A percentile compares a stretch with the other conserved stretches of the same genome.
phyloP scores from a whole-genome alignment of 2,797 vertebrate genomes.

The Sebastes oblongus region DNA sequence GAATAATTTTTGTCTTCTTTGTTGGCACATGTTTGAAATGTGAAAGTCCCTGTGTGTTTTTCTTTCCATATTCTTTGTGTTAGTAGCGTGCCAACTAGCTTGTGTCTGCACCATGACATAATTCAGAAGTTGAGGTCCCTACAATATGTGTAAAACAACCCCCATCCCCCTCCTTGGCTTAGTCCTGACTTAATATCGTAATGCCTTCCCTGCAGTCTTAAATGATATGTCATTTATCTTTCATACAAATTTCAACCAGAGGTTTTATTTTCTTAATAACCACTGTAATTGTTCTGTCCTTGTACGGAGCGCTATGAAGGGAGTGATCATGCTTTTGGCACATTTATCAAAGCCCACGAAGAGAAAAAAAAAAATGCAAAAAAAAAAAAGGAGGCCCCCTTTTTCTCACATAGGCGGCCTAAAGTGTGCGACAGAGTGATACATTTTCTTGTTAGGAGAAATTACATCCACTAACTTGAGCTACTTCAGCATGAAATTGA shows the following conservation, averaged over 20 bases:
- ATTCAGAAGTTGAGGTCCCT: conserved; percentile 41
- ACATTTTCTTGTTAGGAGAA: conserved; percentile 99
- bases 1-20: conserved; percentile 26
- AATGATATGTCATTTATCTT: conserved; percentile 76
- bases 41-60: conserved; percentile 19
- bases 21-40: conserved; percentile 40
- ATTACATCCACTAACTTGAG: conserved; percentile 99
- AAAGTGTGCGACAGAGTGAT: conserved; percentile 96
- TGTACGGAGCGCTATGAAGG: conserved; percentile 81
- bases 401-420: conserved; percentile 85
- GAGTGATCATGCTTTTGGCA: conserved; percentile 85
- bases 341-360: conserved; percentile 88
- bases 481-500: conserved; percentile 99
- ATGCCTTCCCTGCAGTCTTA: conserved; percentile 48
- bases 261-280: conserved; percentile 80
- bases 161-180: conserved; percentile 6
- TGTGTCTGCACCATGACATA: conserved; percentile 13
- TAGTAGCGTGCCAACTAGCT: neutral
- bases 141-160: conserved; percentile 30
- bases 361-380: conserved; percentile 66
- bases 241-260: conserved; percentile 73
- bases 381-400: conserved; percentile 68
- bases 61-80: conserved; percentile 1
- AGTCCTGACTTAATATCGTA: conserved; percentile 49
- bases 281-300: conserved; percentile 83